Conservation (phyloP, 2,888 invertebrate genomes). For the Heliconius ethilla region DNA sequence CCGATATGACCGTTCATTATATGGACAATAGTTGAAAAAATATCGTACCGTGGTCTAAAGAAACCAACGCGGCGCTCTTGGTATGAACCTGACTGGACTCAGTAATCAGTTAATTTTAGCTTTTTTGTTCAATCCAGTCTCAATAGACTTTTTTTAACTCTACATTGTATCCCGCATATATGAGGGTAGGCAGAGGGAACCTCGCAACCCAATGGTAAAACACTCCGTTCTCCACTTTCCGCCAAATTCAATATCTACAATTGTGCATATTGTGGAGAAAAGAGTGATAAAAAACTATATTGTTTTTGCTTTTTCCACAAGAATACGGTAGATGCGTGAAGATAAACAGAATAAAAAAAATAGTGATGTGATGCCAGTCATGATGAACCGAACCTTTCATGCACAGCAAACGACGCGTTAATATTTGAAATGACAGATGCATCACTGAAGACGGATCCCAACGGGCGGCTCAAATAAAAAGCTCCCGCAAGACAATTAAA, state of each 20-base stretch:
- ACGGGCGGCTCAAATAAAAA: slow-evolving; percentile 56
- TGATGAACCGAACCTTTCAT: slow-evolving; percentile 57
- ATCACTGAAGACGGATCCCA: slow-evolving; percentile 51
- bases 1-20: slow-evolving; percentile 18
- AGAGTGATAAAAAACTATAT: background rate
- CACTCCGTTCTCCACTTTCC: too few species aligned
- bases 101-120: background rate
- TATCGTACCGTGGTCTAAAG: background rate
- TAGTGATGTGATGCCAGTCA: slow-evolving; percentile 51
- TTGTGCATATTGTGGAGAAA: too few species aligned
- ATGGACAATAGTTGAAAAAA: slow-evolving; percentile 23
- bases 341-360: slow-evolving; percentile 51
- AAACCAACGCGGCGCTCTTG: background rate
- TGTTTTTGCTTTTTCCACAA: background rate
- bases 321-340: background rate
- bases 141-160: background rate
- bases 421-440: slow-evolving; percentile 79
- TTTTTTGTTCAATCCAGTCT: background rate
- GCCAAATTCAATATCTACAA: too few species aligned
- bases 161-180: too few species aligned
- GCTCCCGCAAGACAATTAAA: slow-evolving; percentile 65
- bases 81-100: slow-evolving; percentile 1
- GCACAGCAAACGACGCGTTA: slow-evolving; percentile 66
- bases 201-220: too few species aligned
- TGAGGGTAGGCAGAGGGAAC: too few species aligned